Base-by-base conservation (phyloP, 1,140 invertebrate species). In the Calliopsis andreniformis region DNA sequence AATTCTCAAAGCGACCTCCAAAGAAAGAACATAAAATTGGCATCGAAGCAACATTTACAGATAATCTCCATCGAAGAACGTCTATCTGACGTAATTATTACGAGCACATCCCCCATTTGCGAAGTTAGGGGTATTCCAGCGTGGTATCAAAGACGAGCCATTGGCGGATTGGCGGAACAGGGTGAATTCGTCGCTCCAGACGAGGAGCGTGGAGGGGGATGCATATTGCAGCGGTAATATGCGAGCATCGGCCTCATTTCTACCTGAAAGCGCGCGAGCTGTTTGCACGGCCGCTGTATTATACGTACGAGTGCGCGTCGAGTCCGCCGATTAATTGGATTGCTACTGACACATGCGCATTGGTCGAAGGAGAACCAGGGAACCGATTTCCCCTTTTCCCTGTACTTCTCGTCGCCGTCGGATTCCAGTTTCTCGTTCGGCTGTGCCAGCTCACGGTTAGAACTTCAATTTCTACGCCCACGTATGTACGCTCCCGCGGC, bases 191-290 rank as follows among this genome's bases (percentile, higher is more conserved):
- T 69, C 47, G 56, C 47, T 5, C 4, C 55, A 23, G 35, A 70
- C 28, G 68, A 63, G 63, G 67, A n/a, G n/a, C n/a, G n/a, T n/a
- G 53, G 49, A 4, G 10, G 8, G 45, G 30, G 42, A 56, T 75
- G 39, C 63, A 75, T 56, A 66, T 75, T 56, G 62, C 62, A n/a
- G 35, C 49, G 71, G 51, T 67, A 47, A 75, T 67, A 75, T 56
- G 55, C 62, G 63, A 39, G 71, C 42, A 67, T 67, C 71, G 71
- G 62, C 71, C 71, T 75, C 51, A 39, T 75, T 75, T 75, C 71
- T 56, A 18, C 20, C 62, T 75, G 71, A 75, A 75, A 75, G 71
- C 62, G 4, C 39, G 28, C 32, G 32, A 32, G 3, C 39, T 75
- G 30, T 71, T 71, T 55, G 51, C 51, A 56, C 63, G 62, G 30